Percentiles rank a stretch among this genome's conserved stretches.
Conservation (phyloP, 2,113 vertebrate species). For the Gorsachius goisagi region DNA sequence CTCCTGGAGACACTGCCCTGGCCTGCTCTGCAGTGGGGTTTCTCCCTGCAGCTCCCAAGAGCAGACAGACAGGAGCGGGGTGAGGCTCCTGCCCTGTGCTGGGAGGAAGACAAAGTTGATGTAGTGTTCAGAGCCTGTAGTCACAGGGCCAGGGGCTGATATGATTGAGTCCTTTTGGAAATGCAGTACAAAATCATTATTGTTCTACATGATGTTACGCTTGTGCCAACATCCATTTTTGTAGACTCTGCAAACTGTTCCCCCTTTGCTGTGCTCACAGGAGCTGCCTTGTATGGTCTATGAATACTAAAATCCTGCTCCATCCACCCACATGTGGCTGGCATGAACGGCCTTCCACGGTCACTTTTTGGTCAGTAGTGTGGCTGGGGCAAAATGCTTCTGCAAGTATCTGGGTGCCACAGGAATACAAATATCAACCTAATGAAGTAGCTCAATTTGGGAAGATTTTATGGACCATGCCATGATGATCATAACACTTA, state of each 20-base stretch:
- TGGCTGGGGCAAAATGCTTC: not conserved
- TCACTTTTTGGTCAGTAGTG: not conserved
- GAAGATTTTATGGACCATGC: not conserved
- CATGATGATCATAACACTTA: not conserved
- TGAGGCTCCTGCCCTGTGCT: not conserved
- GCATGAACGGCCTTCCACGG: accelerated
- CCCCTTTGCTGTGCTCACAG: not conserved
- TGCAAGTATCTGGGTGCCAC: not conserved
- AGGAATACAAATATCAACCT: not conserved
- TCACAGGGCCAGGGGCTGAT: not conserved
- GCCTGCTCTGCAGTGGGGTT: not conserved
- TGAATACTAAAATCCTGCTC: not conserved
- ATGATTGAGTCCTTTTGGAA: not conserved
- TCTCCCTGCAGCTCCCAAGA: not conserved
- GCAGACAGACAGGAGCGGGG: not conserved
- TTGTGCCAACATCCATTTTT: conserved; percentile 38
- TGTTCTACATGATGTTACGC: not conserved
- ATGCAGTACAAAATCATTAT: not conserved
- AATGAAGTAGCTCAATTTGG: not conserved
- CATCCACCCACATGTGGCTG: not conserved
- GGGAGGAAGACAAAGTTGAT: not conserved
- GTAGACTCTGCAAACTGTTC: not conserved
- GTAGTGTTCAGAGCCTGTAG: not conserved
- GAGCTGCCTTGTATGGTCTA: conserved; percentile 15
- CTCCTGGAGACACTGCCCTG: not conserved